Conservation (phyloP, 2,888 invertebrate genomes). For the Ellobium chinense region DNA sequence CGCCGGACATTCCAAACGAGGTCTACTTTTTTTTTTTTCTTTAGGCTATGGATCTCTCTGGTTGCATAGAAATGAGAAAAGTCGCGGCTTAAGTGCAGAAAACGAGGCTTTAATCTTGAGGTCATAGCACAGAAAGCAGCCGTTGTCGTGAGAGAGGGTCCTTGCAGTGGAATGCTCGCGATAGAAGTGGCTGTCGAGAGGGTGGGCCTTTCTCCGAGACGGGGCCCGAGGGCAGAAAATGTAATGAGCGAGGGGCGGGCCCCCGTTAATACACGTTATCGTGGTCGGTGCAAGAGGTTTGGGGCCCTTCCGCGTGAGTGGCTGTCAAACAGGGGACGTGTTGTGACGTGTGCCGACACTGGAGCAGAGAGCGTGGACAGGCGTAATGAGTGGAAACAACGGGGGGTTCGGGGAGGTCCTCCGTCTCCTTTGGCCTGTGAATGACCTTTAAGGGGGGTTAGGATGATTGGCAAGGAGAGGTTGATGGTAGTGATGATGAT, state of each 20-base stretch:
- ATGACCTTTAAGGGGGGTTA: background rate
- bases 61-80: background rate
- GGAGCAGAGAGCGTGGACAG: background rate
- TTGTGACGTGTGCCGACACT: constrained; percentile 13
- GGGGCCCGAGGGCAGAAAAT: constrained; percentile 15
- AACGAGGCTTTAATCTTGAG: too few species aligned
- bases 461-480: background rate
- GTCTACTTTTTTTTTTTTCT: background rate
- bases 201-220: constrained; percentile 6
- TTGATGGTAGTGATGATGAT: constrained; percentile 7
- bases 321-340: background rate
- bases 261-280: constrained; percentile 32
- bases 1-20: background rate
- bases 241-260: background rate
- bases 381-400: background rate
- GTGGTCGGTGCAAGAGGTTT: background rate
- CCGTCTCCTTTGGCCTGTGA: background rate
- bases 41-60: background rate
- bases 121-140: too few species aligned
- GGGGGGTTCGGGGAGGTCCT: background rate
- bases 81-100: background rate
- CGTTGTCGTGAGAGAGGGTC: background rate
- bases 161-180: constrained; percentile 10
- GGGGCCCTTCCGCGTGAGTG: constrained; percentile 17
- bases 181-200: background rate